phyloP scores from a whole-genome alignment of 2,888 invertebrate species.

The Tortricodes alternella region DNA sequence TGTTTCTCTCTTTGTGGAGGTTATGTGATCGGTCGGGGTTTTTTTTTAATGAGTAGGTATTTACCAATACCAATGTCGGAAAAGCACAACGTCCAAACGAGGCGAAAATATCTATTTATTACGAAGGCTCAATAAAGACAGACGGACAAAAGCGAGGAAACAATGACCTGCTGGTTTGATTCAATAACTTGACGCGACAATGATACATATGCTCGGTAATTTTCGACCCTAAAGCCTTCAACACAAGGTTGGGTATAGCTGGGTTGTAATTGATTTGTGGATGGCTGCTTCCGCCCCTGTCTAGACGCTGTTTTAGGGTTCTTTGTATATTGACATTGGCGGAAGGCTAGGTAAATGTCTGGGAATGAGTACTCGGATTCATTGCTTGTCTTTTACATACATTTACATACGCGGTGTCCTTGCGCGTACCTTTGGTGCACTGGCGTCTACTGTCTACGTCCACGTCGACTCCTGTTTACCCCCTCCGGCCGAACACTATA shows the following conservation, averaged over 20 bases:
- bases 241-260: too few relatives aligned
- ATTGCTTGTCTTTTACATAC: too few relatives aligned
- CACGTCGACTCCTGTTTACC: too few relatives aligned
- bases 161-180: slow-evolving; percentile 21
- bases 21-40: too few relatives aligned
- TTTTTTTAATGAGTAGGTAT: too few relatives aligned
- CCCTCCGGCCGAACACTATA: too few relatives aligned
- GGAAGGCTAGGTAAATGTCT: slow-evolving; percentile 5
- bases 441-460: too few relatives aligned
- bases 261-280: not conserved
- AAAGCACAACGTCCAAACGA: not conserved
- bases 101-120: not conserved
- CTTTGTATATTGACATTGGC: slow-evolving; percentile 18
- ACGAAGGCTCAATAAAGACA: slow-evolving; percentile 26
- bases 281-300: slow-evolving; percentile 15
- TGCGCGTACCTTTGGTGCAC: too few relatives aligned
- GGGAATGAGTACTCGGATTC: too few relatives aligned
- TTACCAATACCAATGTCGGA: not conserved
- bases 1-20: too few relatives aligned
- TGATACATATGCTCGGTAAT: not conserved
- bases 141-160: slow-evolving; percentile 25
- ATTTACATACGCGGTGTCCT: too few relatives aligned
- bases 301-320: slow-evolving; percentile 22
- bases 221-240: not conserved
- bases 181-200: slow-evolving; percentile 18